Evolutionary conservation across 2,797 vertebrate species (phyloP).

Genomic region (Anguilla pacifica): DNA sequence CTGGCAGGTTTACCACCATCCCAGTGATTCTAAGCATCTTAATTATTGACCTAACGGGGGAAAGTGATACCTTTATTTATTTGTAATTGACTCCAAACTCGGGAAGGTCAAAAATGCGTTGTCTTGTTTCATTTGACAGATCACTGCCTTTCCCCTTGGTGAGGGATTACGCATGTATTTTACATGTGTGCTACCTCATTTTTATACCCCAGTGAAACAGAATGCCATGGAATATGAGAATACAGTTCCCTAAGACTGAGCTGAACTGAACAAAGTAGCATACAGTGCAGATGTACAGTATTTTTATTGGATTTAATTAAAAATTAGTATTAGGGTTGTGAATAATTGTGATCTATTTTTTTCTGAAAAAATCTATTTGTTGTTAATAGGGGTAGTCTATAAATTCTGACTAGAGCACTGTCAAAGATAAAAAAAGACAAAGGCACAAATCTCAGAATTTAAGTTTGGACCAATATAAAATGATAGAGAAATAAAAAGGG

Average conservation of each 20-base stretch:
- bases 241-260: neutral
- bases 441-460: neutral
- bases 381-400: neutral
- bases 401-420: neutral
- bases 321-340: neutral
- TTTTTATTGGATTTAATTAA: neutral
- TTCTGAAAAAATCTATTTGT: neutral
- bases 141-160: neutral
- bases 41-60: neutral
- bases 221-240: neutral
- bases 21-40: neutral
- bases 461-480: neutral
- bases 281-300: neutral
- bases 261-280: neutral
- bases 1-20: neutral
- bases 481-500: neutral
- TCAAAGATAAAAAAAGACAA: neutral
- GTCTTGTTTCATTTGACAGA: neutral
- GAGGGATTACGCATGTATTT: neutral
- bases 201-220: neutral
- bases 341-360: neutral
- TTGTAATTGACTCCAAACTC: neutral
- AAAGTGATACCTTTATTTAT: neutral
- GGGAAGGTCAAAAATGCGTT: neutral
- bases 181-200: neutral